Conservation (phyloP, 2,888 invertebrate species). For the Arctia plantaginis region DNA sequence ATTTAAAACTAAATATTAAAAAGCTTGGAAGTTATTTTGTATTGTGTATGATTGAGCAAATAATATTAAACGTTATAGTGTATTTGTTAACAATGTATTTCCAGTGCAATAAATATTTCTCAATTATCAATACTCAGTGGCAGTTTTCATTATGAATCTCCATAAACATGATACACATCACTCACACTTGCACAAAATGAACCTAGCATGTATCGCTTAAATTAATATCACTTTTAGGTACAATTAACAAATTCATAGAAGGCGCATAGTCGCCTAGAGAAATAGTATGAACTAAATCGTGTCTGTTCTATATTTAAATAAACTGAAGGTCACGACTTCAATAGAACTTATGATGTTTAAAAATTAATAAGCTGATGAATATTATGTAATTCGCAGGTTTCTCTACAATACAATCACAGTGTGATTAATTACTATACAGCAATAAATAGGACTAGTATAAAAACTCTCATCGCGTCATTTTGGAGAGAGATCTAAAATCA, state of each 20-base stretch:
- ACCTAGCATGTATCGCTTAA: conserved; percentile 80
- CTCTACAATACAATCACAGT: conserved; percentile 71
- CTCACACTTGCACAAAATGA: conserved; percentile 77
- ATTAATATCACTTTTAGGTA: conserved; percentile 85
- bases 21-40: conserved; percentile 48
- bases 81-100: conserved; percentile 47
- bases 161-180: conserved; percentile 51
- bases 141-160: conserved; percentile 60
- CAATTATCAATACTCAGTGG: conserved; percentile 64
- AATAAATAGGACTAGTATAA: conserved; percentile 32
- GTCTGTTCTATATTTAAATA: conserved; percentile 56
- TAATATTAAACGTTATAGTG: conserved; percentile 58
- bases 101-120: conserved; percentile 59
- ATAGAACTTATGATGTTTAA: conserved; percentile 43
- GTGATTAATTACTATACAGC: conserved; percentile 39
- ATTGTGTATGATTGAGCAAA: conserved; percentile 71
- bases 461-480: conserved; percentile 26
- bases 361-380: conserved; percentile 47
- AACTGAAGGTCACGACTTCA: conserved; percentile 49
- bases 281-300: conserved; percentile 52
- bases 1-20: conserved; percentile 27
- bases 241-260: conserved; percentile 56
- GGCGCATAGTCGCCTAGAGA: conserved; percentile 45
- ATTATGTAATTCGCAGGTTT: conserved; percentile 48
- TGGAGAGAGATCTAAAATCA: conserved; percentile 23